A percentile compares a stretch with the other conserved stretches of the same genome.
phyloP scores from a whole-genome alignment of 2,888 invertebrate genomes.

The Lordiphosa fenestrarum region DNA sequence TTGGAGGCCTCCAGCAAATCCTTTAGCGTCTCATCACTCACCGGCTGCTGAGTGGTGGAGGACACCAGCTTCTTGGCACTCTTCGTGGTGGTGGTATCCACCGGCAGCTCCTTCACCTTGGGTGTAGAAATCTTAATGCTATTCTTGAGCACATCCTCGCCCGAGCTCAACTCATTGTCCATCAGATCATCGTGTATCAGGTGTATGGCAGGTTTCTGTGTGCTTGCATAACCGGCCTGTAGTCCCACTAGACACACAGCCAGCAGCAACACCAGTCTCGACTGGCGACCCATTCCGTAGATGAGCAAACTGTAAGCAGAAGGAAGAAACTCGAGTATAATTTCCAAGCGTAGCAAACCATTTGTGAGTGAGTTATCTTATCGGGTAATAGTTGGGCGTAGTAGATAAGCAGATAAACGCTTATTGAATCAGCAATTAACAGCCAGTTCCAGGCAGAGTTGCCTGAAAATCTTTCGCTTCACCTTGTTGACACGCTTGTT shows the following conservation, averaged over 20 bases:
- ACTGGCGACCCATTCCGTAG: conserved; percentile 78
- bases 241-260: conserved; percentile 64
- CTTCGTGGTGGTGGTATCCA: conserved; percentile 46
- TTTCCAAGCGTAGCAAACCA: neutral
- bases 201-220: conserved; percentile 30
- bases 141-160: conserved; percentile 37
- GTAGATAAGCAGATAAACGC: conserved; percentile 41
- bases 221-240: conserved; percentile 58
- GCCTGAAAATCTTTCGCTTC: conserved; percentile 2
- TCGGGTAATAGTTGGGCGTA: conserved; percentile 14
- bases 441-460: conserved; percentile 6
- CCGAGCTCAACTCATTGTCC: conserved; percentile 64
- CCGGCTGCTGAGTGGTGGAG: conserved; percentile 44
- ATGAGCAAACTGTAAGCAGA: conserved; percentile 44
- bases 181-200: conserved; percentile 51
- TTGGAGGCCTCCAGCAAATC: conserved; percentile 78
- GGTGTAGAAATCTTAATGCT: conserved; percentile 72
- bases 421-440: conserved; percentile 58
- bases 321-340: conserved; percentile 5
- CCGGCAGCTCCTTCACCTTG: conserved; percentile 57
- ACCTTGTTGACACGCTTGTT: conserved; percentile 37
- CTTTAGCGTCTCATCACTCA: conserved; percentile 65
- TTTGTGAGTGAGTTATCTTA: conserved; percentile 12
- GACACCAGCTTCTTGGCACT: conserved; percentile 18
- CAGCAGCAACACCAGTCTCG: conserved; percentile 78